phyloP scores from a whole-genome alignment of 2,888 invertebrate genomes.

The Crematogaster levior region DNA sequence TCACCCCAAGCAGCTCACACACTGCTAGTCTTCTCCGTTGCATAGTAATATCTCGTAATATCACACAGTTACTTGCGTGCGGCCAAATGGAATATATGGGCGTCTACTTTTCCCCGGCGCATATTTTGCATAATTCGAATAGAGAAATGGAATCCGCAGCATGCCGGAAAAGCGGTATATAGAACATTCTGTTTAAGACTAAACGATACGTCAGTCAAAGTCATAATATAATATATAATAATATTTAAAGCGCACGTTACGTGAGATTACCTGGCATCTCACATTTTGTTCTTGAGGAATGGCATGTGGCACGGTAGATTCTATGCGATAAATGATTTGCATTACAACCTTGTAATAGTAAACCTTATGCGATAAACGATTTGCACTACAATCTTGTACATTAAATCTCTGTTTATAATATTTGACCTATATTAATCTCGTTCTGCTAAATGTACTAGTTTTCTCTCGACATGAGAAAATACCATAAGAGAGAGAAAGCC shows the following conservation, averaged over 20 bases:
- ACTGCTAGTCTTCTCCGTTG: not conserved
- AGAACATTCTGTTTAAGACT: conserved; percentile 52
- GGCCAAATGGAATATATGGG: conserved; percentile 2
- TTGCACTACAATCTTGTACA: not conserved
- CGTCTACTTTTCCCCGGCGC: conserved; percentile 29
- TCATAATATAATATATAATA: conserved; percentile 46
- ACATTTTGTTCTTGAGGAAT: not conserved
- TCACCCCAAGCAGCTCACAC: not conserved
- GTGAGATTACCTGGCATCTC: conserved; percentile 32
- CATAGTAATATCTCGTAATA: conserved; percentile 30
- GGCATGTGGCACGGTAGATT: not conserved
- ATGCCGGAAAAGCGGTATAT: conserved; percentile 41
- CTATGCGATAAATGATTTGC: not conserved
- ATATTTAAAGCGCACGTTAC: conserved; percentile 34
- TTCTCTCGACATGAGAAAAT: not conserved
- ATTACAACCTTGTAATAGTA: not conserved
- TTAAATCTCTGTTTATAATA: not conserved
- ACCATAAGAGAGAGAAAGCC: not conserved
- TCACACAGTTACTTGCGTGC: conserved; percentile 25
- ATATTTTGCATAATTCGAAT: conserved; percentile 52
- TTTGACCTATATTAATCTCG: conserved; percentile 9
- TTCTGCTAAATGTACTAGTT: not conserved
- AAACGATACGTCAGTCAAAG: conserved; percentile 41
- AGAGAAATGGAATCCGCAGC: conserved; percentile 43
- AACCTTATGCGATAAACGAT: not conserved